A percentile compares a stretch with the other conserved stretches of the same genome.
These are phyloP conservation scores for Xestia ashworthii DNA, from an alignment of 2,888 invertebrate species.

Conservation along the genomic window DNA sequence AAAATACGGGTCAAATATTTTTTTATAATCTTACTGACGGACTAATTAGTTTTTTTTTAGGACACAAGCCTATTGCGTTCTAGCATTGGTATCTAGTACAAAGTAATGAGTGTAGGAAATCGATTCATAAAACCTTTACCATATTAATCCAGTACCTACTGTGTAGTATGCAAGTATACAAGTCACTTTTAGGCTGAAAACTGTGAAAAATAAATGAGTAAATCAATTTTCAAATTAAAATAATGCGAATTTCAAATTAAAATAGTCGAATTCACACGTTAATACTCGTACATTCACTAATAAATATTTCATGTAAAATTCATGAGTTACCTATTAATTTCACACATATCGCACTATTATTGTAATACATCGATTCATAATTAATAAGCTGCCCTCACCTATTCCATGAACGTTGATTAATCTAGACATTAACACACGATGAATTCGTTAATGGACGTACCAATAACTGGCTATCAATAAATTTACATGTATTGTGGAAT, in stretches of 20 bases:
- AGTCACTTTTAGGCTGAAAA: background rate
- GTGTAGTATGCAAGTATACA: background rate
- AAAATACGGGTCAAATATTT: no score
- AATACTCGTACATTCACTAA: background rate
- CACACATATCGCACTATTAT: slow-evolving; percentile 10
- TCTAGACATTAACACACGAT: slow-evolving; percentile 31
- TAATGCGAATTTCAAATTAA: no score
- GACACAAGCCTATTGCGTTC: no score
- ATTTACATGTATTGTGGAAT: slow-evolving; percentile 24
- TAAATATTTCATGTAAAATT: slow-evolving; percentile 8
- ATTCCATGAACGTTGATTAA: slow-evolving; percentile 46
- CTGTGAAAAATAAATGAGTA: no score
- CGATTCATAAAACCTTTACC: background rate
- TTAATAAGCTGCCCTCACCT: slow-evolving; percentile 30
- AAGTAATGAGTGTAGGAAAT: no score
- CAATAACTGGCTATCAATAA: slow-evolving; percentile 31
- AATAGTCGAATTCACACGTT: background rate
- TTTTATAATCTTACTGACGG: no score
- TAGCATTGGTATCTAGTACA: no score
- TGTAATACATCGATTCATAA: slow-evolving; percentile 39
- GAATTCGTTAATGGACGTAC: slow-evolving; percentile 28
- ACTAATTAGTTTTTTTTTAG: no score
- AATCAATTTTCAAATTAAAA: background rate
- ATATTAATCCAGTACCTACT: background rate
- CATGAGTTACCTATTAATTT: slow-evolving; percentile 20